Percentiles rank a stretch among this genome's conserved stretches.
phyloP scores from a whole-genome alignment of 1,140 invertebrate species.

The Heliconius hermathena region DNA sequence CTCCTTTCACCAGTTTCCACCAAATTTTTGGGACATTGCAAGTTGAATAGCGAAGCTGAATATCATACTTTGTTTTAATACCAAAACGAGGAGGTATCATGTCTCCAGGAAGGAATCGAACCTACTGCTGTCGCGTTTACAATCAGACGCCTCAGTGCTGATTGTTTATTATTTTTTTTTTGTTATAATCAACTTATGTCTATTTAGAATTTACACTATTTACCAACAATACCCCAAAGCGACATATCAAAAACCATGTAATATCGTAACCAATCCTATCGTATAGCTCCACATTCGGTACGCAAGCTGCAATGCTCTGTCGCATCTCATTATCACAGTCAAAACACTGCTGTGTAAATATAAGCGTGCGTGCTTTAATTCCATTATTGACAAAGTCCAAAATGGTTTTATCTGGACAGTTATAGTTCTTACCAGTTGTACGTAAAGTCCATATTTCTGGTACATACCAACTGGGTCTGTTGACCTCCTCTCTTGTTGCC shows the following conservation, averaged over 20 bases:
- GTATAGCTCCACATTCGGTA: neutral
- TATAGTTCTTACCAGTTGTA: conserved; percentile 8
- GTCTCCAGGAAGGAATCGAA: no score
- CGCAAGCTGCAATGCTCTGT: conserved; percentile 34
- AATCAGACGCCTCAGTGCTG: no score
- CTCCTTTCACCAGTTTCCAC: no score
- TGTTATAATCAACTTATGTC: no score
- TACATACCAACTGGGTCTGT: conserved; percentile 27
- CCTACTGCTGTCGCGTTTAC: no score
- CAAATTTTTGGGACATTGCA: no score
- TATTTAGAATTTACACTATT: neutral
- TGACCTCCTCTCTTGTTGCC: conserved; percentile 40
- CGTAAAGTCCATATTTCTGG: conserved; percentile 23
- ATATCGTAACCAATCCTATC: neutral
- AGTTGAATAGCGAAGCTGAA: no score
- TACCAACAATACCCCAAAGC: neutral
- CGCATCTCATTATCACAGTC: conserved; percentile 58
- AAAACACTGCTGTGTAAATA: conserved; percentile 59
- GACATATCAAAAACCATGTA: neutral
- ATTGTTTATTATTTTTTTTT: no score
- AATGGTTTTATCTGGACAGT: conserved; percentile 19
- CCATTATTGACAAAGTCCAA: conserved; percentile 50
- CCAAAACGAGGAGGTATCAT: no score
- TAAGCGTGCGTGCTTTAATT: conserved; percentile 59
- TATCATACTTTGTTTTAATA: no score